These are phyloP conservation scores for Deilephila elpenor DNA, from an alignment of 2,888 invertebrate species.

Conservation along the genomic window DNA sequence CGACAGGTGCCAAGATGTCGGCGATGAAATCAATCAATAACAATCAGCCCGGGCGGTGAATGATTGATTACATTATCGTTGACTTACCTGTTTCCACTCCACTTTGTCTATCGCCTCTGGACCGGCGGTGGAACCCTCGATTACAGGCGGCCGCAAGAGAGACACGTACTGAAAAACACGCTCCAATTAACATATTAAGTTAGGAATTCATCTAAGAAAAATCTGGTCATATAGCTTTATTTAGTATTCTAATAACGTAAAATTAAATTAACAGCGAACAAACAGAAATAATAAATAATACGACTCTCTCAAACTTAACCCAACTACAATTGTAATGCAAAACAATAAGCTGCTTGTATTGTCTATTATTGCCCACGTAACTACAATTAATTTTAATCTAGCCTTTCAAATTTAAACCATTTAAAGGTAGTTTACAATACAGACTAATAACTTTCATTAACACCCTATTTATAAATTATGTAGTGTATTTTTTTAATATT, in stretches of 20 bases:
- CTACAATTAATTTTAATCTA: slow-evolving; percentile 4
- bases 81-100: slow-evolving; percentile 95
- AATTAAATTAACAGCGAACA: not conserved
- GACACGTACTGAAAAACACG: slow-evolving; percentile 90
- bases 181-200: slow-evolving; percentile 20
- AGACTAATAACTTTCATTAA: not conserved
- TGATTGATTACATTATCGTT: slow-evolving; percentile 54
- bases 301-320: not conserved
- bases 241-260: not conserved
- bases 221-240: not conserved
- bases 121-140: slow-evolving; percentile 86
- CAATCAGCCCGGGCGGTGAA: slow-evolving; percentile 51
- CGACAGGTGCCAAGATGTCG: slow-evolving; percentile 49
- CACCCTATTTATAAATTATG: too few species aligned
- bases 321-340: not conserved
- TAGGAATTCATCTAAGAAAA: too few species aligned
- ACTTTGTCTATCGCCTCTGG: slow-evolving; percentile 90
- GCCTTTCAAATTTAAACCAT: not conserved
- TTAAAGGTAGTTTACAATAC: not conserved
- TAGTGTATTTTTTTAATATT: not conserved
- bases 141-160: slow-evolving; percentile 92
- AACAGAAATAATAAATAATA: not conserved
- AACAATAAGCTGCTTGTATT: not conserved
- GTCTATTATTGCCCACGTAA: slow-evolving; percentile 2
- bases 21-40: slow-evolving; percentile 51